Evolutionary conservation across 92 coral and sea anemone species (phyloP).

Genomic region (Umimayanthus kanabou): DNA sequence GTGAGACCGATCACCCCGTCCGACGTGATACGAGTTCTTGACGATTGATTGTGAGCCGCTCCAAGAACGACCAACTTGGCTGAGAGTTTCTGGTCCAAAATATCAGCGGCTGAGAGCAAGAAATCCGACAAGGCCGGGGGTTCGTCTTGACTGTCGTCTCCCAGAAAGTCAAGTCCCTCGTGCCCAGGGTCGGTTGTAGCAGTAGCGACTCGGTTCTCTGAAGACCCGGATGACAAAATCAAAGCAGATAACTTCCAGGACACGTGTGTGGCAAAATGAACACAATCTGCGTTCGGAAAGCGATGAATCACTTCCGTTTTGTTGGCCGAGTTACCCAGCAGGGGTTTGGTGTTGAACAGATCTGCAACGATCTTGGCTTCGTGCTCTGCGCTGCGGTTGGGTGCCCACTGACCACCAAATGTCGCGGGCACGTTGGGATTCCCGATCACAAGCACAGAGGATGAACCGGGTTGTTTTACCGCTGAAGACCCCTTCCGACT

Average conservation of each 20-base stretch:
- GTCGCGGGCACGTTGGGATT: slow-evolving; percentile 92
- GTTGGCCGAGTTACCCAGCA: slow-evolving; percentile 80
- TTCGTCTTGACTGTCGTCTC: slow-evolving; percentile 77
- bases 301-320: slow-evolving; percentile 75
- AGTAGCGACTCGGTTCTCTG: slow-evolving; percentile 56
- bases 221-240: slow-evolving; percentile 78
- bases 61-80: slow-evolving; percentile 93
- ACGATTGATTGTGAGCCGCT: slow-evolving; percentile 90
- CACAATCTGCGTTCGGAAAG: slow-evolving; percentile 81
- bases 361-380: slow-evolving; percentile 97
- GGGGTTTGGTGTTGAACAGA: slow-evolving; percentile 87
- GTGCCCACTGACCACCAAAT: slow-evolving; percentile 87
- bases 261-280: slow-evolving; percentile 97
- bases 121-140: slow-evolving; percentile 89
- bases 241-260: slow-evolving; percentile 98
- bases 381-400: slow-evolving; percentile 92
- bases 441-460: slow-evolving; percentile 87
- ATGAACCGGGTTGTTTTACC: slow-evolving; percentile 52
- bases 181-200: slow-evolving; percentile 60
- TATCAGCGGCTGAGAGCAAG: slow-evolving; percentile 94
- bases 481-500: slow-evolving; percentile 50
- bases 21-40: slow-evolving; percentile 85
- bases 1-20: slow-evolving; percentile 93
- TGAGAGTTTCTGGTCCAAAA: slow-evolving; percentile 75
- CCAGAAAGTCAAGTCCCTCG: slow-evolving; percentile 74